phyloP scores from a whole-genome alignment of 2,797 vertebrate genomes.

The Lindbergichthys nudifrons region DNA sequence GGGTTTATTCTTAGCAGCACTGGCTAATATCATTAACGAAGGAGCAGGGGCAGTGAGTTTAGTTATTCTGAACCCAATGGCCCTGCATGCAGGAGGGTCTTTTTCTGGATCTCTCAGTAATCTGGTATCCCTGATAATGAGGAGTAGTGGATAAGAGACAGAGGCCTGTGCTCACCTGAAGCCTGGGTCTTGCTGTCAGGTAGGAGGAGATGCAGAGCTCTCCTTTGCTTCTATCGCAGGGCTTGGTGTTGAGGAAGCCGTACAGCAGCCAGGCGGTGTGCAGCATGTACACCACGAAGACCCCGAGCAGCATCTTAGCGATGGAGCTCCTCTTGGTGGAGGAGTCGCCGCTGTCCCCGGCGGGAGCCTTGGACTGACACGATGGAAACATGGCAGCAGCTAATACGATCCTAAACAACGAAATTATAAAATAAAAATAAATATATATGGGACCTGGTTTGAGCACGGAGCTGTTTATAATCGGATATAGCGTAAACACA shows the following conservation, averaged over 20 bases:
- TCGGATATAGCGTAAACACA: conserved; percentile 15
- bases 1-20: not conserved
- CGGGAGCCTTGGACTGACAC: conserved; percentile 74
- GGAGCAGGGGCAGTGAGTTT: not conserved
- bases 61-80: not conserved
- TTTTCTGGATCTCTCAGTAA: not conserved
- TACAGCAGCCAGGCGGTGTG: conserved; percentile 97
- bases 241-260: conserved; percentile 93
- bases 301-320: conserved; percentile 90
- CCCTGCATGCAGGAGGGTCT: not conserved
- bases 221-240: conserved; percentile 83
- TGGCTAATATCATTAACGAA: not conserved
- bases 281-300: conserved; percentile 92
- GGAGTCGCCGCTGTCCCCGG: conserved; percentile 60
- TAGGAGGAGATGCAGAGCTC: conserved; percentile 90
- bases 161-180: conserved; percentile 85
- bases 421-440: rapidly evolving
- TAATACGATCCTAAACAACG: too few relatives aligned
- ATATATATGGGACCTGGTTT: not conserved
- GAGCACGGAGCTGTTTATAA: not conserved
- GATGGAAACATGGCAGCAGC: conserved; percentile 78
- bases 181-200: conserved; percentile 87
- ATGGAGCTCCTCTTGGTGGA: conserved; percentile 81
- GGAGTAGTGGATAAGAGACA: not conserved
- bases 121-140: not conserved